phyloP scores from a whole-genome alignment of 2,888 invertebrate species.

The Sphecodes monilicornis region DNA sequence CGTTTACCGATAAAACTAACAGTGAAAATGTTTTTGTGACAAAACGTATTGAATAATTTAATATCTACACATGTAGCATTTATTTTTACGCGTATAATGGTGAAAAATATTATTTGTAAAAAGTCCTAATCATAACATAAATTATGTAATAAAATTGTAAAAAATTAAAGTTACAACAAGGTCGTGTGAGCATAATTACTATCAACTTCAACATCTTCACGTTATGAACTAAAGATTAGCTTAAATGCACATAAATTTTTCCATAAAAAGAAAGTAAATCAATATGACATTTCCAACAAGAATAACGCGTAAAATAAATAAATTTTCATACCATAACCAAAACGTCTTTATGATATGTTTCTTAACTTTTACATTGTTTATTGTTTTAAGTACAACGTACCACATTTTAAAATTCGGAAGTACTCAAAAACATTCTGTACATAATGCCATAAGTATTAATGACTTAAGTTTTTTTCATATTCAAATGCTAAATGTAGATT shows the following conservation, averaged over 20 bases:
- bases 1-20: background rate
- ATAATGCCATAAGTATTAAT: slow-evolving; percentile 73
- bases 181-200: background rate
- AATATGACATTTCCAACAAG: slow-evolving; percentile 60
- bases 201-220: background rate
- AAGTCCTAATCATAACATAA: background rate
- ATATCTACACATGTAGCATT: background rate
- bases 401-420: slow-evolving; percentile 73
- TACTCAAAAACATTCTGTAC: slow-evolving; percentile 68
- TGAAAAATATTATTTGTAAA: background rate
- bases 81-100: background rate
- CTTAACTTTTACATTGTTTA: slow-evolving; percentile 62
- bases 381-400: slow-evolving; percentile 68
- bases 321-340: slow-evolving; percentile 62
- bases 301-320: slow-evolving; percentile 62
- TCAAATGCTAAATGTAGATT: slow-evolving; percentile 83
- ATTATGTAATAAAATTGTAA: background rate
- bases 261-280: background rate
- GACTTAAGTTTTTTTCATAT: slow-evolving; percentile 72
- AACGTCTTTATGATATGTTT: slow-evolving; percentile 68
- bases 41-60: background rate
- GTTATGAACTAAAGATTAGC: background rate
- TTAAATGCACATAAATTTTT: slow-evolving; percentile 6
- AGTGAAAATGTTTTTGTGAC: background rate
- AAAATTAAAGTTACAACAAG: background rate